Conservation (phyloP, 2,888 invertebrate species). For the Omphaloscelis lunosa region DNA sequence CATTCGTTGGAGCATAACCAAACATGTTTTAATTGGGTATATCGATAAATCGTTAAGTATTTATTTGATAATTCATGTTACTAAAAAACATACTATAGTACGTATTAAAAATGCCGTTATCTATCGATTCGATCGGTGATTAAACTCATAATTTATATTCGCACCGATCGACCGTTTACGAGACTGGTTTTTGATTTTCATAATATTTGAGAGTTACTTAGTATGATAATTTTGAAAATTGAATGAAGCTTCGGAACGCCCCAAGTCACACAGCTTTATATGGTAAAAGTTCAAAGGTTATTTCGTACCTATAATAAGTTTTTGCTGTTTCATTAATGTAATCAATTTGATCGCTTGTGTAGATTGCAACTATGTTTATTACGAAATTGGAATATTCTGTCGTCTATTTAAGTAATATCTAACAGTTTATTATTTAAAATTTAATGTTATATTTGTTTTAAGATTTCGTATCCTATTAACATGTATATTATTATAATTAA, state of each 20-base stretch:
- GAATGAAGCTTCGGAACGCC: constrained; percentile 68
- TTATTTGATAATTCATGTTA: constrained; percentile 51
- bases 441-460: constrained; percentile 7
- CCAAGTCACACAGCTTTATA: constrained; percentile 51
- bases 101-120: constrained; percentile 55
- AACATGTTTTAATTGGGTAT: constrained; percentile 10
- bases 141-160: constrained; percentile 65
- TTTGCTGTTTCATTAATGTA: constrained; percentile 53
- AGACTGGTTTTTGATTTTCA: constrained; percentile 51
- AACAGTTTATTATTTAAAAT: constrained; percentile 11
- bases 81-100: constrained; percentile 33
- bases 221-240: constrained; percentile 70
- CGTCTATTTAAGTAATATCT: constrained; percentile 10
- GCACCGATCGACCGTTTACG: constrained; percentile 54
- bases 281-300: constrained; percentile 59
- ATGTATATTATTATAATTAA: background rate
- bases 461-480: background rate
- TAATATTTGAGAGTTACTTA: constrained; percentile 53
- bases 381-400: constrained; percentile 39
- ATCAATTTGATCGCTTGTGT: constrained; percentile 42
- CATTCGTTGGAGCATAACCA: background rate
- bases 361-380: constrained; percentile 28
- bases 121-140: constrained; percentile 61
- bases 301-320: constrained; percentile 33
- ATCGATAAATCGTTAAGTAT: constrained; percentile 23